A percentile compares a stretch with the other conserved stretches of the same genome.
phyloP scores from a whole-genome alignment of 2,888 invertebrate species.

The Drosophila dives region DNA sequence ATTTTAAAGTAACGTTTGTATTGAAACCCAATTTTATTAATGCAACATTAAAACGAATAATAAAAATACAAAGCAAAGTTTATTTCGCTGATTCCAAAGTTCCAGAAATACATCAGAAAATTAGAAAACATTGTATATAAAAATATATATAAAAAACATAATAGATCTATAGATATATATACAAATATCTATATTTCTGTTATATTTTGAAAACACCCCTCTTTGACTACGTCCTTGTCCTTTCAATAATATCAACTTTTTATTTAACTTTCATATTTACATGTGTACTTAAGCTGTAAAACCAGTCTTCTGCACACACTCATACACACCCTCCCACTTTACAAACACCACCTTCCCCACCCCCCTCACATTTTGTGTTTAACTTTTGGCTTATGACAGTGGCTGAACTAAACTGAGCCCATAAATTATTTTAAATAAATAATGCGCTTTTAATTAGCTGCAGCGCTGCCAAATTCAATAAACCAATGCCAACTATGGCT shows the following conservation, averaged over 20 bases:
- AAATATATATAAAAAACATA: not conserved
- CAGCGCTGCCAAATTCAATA: constrained; percentile 17
- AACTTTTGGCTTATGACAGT: constrained; percentile 62
- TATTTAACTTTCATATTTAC: constrained; percentile 59
- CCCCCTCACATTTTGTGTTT: constrained; percentile 47
- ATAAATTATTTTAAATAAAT: constrained; percentile 71
- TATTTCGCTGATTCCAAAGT: not conserved
- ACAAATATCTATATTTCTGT: not conserved
- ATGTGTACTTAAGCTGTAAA: constrained; percentile 58
- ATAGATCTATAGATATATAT: not conserved
- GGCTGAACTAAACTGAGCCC: constrained; percentile 46
- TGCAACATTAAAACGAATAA: not conserved
- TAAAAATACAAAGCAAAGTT: not conserved
- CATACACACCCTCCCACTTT: not conserved
- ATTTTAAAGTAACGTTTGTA: not conserved
- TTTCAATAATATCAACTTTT: constrained; percentile 9
- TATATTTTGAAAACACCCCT: not conserved
- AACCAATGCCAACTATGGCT: constrained; percentile 24
- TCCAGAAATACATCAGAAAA: not conserved
- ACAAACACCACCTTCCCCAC: not conserved
- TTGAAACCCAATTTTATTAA: not conserved
- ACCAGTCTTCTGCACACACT: constrained; percentile 57
- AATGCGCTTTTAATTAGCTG: constrained; percentile 80
- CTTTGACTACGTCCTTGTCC: not conserved
- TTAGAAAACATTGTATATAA: not conserved